Evolutionary conservation across 2,113 vertebrate species (phyloP).

Genomic region (Malurus melanocephalus): DNA sequence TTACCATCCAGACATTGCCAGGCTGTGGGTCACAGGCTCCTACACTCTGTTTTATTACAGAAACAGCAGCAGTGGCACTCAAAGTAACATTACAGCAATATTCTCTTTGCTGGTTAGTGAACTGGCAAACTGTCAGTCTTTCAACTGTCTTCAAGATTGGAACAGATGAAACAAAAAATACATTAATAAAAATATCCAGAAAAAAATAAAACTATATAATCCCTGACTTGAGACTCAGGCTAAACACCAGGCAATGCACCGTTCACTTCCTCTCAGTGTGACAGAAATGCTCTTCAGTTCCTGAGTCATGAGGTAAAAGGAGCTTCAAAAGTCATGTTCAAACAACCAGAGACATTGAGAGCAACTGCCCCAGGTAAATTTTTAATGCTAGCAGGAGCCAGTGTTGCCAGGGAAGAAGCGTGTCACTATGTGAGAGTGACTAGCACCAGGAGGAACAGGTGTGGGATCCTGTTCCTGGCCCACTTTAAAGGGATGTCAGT

Average conservation of each 20-base stretch:
- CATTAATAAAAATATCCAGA: not conserved
- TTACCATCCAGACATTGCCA: not conserved
- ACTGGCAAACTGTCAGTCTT: not conserved
- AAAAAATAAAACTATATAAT: not conserved
- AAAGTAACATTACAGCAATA: not conserved
- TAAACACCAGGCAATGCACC: not conserved
- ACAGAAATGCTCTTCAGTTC: not conserved
- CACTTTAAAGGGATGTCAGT: conserved; percentile 28
- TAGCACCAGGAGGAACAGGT: not conserved
- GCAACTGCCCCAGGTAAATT: conserved; percentile 43
- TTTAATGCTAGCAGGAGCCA: conserved; percentile 18
- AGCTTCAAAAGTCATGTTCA: conserved; percentile 16
- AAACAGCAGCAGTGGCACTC: not conserved
- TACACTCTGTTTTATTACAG: not conserved
- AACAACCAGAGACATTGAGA: not conserved
- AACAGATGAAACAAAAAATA: not conserved
- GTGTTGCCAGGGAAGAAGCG: not conserved
- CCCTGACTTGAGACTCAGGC: not conserved
- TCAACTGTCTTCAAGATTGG: not conserved
- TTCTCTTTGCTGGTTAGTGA: not conserved
- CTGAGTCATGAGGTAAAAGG: not conserved
- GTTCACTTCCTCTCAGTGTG: not conserved
- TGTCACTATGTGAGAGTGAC: not conserved
- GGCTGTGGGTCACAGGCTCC: not conserved
- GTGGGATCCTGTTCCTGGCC: conserved; percentile 19